Base-by-base conservation (phyloP, 2,888 invertebrate genomes). In the Chouioia cunea region DNA sequence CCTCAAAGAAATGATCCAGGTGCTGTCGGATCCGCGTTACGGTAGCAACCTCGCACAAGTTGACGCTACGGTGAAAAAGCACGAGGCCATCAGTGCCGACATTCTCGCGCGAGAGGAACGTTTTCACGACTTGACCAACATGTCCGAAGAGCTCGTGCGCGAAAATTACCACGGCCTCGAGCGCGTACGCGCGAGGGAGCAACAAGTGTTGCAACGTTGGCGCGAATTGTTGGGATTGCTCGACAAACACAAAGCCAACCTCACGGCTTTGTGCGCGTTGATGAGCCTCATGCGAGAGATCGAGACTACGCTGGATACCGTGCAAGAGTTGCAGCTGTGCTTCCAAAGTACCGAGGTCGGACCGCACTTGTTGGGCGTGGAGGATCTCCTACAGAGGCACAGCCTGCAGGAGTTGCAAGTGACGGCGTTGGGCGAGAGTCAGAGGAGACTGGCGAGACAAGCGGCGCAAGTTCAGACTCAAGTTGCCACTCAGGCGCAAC, bases 81-180 rank as follows among this genome's bases (percentile, higher is more conserved):
- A 99, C 83, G 98, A 99, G 86, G 98, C 99, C 16, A 97, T 99
- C 74, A 95, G 96, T 73, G 97, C 98, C 0, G 99, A 99, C 83
- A 98, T 99, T 67, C 88, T 97, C 65, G 96, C 98, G 15, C 90
- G 93, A 68, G 95, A 96, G 80, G 97, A 98, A 83, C 91, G 99
- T 12, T 97, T 99, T 84, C 93, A 95, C 78, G 96, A 97, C 86
- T 89, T 99, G 56, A 94, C 94, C 0, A 93, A 93, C 65, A 97
- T 99, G 96, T 95, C 96, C 1, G 92, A 93, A 60, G 97, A 99
- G 82, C 88, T 99, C 65, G 93, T 95, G 27, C 89, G 91, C 46
- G 98, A 98, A 87, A 93, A 94, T 77, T 99, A 97, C 87, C 94
- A 97, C 83, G 94, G 94, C 47, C 91, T 94, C 23, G 96, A 95